Evolutionary conservation across 2,797 vertebrate genomes (phyloP).

Genomic region (Antrozous pallidus): DNA sequence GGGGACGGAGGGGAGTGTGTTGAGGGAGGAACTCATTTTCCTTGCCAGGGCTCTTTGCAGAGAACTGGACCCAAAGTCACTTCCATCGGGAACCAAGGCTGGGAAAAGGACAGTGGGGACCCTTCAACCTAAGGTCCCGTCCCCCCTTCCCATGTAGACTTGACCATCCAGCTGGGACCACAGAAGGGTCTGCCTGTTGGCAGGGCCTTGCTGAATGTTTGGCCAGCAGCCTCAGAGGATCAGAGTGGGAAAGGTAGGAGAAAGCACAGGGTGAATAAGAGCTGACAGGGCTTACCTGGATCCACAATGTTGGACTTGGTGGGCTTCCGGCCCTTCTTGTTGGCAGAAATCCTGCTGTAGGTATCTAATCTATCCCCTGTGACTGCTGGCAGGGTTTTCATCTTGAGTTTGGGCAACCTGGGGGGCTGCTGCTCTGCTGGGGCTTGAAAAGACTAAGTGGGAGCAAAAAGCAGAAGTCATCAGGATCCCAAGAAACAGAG

Average conservation of each 20-base stretch:
- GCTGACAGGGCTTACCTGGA: conserved; percentile 4
- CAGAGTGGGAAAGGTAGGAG: not conserved
- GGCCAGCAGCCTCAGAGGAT: not conserved
- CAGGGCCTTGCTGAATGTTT: not conserved
- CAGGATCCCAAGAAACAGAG: not conserved
- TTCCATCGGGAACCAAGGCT: too few relatives aligned
- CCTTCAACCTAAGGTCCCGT: not conserved
- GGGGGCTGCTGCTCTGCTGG: not conserved
- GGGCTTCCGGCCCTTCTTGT: not conserved
- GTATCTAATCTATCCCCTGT: not conserved
- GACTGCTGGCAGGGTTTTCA: not conserved
- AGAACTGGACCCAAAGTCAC: too few relatives aligned
- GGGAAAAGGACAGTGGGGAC: not conserved
- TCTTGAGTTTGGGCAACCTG: not conserved
- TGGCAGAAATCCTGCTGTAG: not conserved
- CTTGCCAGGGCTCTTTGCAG: not conserved
- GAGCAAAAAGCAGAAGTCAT: conserved; percentile 32
- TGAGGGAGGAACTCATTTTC: not conserved
- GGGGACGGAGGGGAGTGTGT: not conserved
- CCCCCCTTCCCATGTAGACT: not conserved
- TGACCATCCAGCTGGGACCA: not conserved
- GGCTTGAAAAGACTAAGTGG: not conserved
- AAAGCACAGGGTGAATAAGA: not conserved
- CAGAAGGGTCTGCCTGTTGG: not conserved
- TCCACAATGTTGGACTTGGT: not conserved